These are phyloP conservation scores for Ctenicera cuprea DNA, from an alignment of 2,888 invertebrate genomes.

Conservation along the genomic window DNA sequence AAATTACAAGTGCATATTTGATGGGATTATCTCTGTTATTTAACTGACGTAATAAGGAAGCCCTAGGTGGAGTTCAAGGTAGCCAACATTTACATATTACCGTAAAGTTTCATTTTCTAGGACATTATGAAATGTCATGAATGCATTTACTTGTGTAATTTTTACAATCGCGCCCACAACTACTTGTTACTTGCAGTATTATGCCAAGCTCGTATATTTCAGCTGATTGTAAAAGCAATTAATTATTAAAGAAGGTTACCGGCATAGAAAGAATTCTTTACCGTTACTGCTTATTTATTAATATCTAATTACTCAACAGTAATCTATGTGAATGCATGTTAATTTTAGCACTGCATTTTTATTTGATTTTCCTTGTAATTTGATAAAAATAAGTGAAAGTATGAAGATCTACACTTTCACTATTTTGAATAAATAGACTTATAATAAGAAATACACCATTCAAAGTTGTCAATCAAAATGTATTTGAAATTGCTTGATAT, in stretches of 20 bases:
- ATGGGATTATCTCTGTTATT: constrained; percentile 31
- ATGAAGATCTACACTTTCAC: too few species aligned
- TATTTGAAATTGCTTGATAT: too few species aligned
- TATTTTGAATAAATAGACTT: too few species aligned
- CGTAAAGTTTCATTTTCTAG: constrained; percentile 63
- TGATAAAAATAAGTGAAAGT: too few species aligned
- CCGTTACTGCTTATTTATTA: constrained; percentile 48
- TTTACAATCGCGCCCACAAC: constrained; percentile 57
- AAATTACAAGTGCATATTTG: constrained; percentile 5
- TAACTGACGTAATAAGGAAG: constrained; percentile 58
- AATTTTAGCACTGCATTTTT: not conserved
- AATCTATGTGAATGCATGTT: not conserved
- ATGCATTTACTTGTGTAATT: constrained; percentile 54
- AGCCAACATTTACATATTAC: constrained; percentile 59
- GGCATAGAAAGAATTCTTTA: constrained; percentile 48
- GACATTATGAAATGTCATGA: constrained; percentile 58
- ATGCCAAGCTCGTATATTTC: not conserved
- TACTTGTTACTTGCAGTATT: constrained; percentile 33
- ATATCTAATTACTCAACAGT: constrained; percentile 20
- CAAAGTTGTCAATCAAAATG: too few species aligned
- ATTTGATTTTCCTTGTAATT: too few species aligned
- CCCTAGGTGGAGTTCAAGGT: constrained; percentile 65
- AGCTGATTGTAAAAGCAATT: constrained; percentile 23
- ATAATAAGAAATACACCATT: too few species aligned
- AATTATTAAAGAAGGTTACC: constrained; percentile 52